A percentile compares a stretch with the other conserved stretches of the same genome.
Conservation (phyloP, 2,888 invertebrate genomes). For the Miltochrista miniata region DNA sequence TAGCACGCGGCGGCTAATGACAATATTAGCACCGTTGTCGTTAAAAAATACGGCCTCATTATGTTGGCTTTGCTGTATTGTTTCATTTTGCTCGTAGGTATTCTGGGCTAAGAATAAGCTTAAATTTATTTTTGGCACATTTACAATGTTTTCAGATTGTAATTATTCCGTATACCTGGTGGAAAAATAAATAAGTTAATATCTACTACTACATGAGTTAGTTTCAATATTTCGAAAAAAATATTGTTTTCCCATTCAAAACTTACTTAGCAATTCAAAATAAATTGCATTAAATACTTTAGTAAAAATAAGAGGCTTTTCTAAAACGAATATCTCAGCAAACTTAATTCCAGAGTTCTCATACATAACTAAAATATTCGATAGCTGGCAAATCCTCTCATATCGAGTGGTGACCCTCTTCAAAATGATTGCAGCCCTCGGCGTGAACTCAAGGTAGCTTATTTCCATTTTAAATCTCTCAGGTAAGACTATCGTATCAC, state of each 20-base stretch:
- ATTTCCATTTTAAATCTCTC: constrained; percentile 52
- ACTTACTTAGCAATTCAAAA: too few relatives aligned
- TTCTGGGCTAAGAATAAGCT: constrained; percentile 7
- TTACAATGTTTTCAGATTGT: constrained; percentile 13
- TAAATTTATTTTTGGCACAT: constrained; percentile 25
- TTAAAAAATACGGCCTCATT: constrained; percentile 48
- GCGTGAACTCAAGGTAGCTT: constrained; percentile 52
- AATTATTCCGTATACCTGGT: constrained; percentile 16
- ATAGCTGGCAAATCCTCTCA: constrained; percentile 73
- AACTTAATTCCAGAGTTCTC: constrained; percentile 27
- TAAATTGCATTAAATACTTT: too few relatives aligned
- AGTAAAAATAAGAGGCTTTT: too few relatives aligned
- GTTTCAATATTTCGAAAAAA: background rate
- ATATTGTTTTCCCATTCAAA: background rate
- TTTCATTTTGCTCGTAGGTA: constrained; percentile 22
- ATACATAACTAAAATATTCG: constrained; percentile 28
- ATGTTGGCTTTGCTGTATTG: constrained; percentile 29
- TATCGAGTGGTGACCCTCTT: constrained; percentile 72
- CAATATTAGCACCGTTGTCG: constrained; percentile 55
- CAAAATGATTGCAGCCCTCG: constrained; percentile 55
- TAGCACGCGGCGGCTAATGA: constrained; percentile 55
- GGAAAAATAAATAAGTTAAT: constrained; percentile 7
- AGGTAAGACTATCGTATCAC: constrained; percentile 2
- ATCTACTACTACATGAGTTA: background rate
- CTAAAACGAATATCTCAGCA: too few relatives aligned